phyloP scores from a whole-genome alignment of 1,140 invertebrate genomes.

The Paralvinella palmiformis region DNA sequence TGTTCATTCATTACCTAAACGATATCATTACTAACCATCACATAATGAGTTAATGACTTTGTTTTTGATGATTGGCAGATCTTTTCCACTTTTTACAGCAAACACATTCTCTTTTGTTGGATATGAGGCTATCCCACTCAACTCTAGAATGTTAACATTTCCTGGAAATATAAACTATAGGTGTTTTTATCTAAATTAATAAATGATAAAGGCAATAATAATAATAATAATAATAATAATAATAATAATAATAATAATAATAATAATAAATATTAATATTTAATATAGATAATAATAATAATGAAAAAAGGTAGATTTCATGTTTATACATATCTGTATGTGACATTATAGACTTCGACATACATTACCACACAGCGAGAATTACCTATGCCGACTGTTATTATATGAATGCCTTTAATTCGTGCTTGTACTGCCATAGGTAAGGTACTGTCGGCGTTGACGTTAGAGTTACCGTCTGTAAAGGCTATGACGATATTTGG shows the following conservation, averaged over 20 bases:
- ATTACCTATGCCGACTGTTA: constrained; percentile 4
- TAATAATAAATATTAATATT: not conserved
- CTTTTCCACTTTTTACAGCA: not conserved
- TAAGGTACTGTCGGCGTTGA: constrained; percentile 35
- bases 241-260: not conserved
- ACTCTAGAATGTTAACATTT: not conserved
- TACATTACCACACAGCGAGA: not conserved
- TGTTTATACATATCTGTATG: not conserved
- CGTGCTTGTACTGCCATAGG: constrained; percentile 24
- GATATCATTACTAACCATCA: not conserved
- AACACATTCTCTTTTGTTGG: not conserved
- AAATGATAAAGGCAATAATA: not conserved
- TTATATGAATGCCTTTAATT: constrained; percentile 8
- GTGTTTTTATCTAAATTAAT: not conserved
- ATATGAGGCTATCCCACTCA: not conserved
- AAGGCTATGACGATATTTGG: constrained; percentile 38
- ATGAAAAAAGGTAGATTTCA: not conserved
- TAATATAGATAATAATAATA: not conserved
- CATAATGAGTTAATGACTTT: not conserved
- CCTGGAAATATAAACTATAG: not conserved
- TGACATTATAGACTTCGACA: not conserved
- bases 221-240: not conserved
- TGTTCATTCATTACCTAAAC: no score
- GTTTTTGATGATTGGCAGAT: not conserved
- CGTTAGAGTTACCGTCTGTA: constrained; percentile 40